Evolutionary conservation across 2,797 vertebrate species (phyloP).

Genomic region (Anguilla obscura): DNA sequence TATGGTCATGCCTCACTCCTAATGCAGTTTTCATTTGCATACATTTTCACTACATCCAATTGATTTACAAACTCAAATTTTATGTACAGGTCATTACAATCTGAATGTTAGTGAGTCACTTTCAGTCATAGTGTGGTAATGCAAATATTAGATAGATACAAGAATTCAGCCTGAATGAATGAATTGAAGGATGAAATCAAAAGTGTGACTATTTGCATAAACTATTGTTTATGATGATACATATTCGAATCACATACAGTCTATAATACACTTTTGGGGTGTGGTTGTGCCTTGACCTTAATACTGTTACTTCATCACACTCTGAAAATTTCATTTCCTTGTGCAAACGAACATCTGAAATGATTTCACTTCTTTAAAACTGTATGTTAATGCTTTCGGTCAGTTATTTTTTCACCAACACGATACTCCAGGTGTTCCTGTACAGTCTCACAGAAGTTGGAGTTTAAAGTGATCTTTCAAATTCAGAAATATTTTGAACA

Average conservation of each 20-base stretch:
- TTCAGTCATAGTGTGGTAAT: not conserved
- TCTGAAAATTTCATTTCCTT: too few relatives aligned
- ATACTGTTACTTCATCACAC: not conserved
- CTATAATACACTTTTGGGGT: not conserved
- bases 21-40: constrained; percentile 65
- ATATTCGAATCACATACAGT: not conserved
- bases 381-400: not conserved
- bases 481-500: not conserved
- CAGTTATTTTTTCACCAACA: not conserved
- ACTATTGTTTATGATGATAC: not conserved
- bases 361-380: not conserved
- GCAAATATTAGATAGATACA: not conserved
- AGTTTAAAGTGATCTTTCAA: not conserved
- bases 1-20: constrained; percentile 72
- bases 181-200: not conserved
- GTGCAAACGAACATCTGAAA: not conserved
- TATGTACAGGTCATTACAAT: not conserved
- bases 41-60: constrained; percentile 49
- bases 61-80: not conserved
- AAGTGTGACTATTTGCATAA: not conserved
- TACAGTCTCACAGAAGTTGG: not conserved
- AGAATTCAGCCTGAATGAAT: not conserved
- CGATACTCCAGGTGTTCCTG: too few relatives aligned
- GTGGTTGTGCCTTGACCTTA: not conserved
- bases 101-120: not conserved